Conservation (phyloP, 2,888 invertebrate species). For the Papilio protenor region DNA sequence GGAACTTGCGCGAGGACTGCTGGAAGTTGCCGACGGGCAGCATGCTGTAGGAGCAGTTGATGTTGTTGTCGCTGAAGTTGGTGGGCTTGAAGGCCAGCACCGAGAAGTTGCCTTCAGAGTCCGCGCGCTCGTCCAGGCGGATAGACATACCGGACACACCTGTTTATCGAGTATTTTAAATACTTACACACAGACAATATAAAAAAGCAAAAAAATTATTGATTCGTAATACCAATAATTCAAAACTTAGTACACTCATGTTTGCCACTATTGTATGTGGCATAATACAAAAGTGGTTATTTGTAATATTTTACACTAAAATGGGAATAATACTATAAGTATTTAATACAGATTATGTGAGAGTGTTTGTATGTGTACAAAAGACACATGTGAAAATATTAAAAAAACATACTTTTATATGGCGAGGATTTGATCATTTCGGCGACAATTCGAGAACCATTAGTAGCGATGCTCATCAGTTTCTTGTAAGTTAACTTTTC, state of each 20-base stretch:
- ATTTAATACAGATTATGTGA: neutral
- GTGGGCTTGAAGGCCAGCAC: slow-evolving; percentile 89
- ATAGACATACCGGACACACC: slow-evolving; percentile 98
- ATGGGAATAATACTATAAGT: neutral
- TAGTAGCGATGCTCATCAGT: slow-evolving; percentile 88
- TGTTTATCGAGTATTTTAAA: slow-evolving; percentile 64
- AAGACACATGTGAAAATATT: neutral
- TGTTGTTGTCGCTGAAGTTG: slow-evolving; percentile 72
- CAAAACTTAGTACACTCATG: too few relatives aligned
- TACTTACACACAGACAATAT: neutral
- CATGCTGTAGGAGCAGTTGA: slow-evolving; percentile 90
- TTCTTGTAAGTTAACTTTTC: slow-evolving; percentile 84
- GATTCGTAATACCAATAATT: too few relatives aligned
- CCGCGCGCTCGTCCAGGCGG: slow-evolving; percentile 95
- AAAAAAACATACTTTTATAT: slow-evolving; percentile 91
- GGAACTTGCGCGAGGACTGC: slow-evolving; percentile 87
- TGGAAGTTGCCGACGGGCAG: slow-evolving; percentile 93
- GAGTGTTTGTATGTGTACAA: neutral
- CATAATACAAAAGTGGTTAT: neutral
- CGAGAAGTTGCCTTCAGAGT: slow-evolving; percentile 99
- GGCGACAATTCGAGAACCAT: slow-evolving; percentile 94
- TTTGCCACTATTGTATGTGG: neutral
- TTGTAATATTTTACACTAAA: neutral
- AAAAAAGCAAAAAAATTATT: too few relatives aligned
- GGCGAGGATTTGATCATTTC: slow-evolving; percentile 93